A percentile compares a stretch with the other conserved stretches of the same genome.
Conservation (phyloP, 2,113 vertebrate species). For the Micronycteris hirsuta region DNA sequence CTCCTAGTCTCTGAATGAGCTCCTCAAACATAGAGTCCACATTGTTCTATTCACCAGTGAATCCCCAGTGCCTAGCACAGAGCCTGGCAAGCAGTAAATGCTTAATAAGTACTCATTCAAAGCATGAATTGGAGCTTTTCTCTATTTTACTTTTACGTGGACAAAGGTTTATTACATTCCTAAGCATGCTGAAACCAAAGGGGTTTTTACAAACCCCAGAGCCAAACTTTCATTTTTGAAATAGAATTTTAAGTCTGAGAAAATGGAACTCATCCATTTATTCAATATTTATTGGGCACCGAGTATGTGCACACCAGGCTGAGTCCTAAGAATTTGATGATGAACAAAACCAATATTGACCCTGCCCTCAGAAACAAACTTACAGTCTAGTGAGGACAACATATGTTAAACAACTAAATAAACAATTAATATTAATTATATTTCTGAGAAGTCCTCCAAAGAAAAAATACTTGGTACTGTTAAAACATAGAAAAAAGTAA, state of each 20-base stretch:
- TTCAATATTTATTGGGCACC: conserved; percentile 7
- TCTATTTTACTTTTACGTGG: background rate
- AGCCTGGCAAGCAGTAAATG: background rate
- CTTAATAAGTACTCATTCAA: background rate
- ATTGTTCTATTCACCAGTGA: background rate
- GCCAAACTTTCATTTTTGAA: background rate
- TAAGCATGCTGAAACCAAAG: background rate
- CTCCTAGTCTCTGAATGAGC: background rate
- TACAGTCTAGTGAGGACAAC: background rate
- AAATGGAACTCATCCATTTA: background rate
- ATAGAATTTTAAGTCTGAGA: background rate
- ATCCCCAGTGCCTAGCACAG: background rate
- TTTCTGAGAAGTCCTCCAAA: background rate
- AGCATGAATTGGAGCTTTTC: background rate
- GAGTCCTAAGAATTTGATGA: background rate
- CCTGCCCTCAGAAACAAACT: background rate
- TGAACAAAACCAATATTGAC: background rate
- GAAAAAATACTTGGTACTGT: background rate
- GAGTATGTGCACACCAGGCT: background rate
- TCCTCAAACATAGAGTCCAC: background rate
- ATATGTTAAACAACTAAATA: background rate
- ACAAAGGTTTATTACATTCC: background rate
- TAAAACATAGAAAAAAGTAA: background rate
- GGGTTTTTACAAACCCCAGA: background rate
- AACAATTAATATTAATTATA: background rate